A percentile compares a stretch with the other conserved stretches of the same genome.
These are phyloP conservation scores for Lasioglossum baleicum DNA, from an alignment of 1,140 invertebrate genomes.

Conservation along the genomic window DNA sequence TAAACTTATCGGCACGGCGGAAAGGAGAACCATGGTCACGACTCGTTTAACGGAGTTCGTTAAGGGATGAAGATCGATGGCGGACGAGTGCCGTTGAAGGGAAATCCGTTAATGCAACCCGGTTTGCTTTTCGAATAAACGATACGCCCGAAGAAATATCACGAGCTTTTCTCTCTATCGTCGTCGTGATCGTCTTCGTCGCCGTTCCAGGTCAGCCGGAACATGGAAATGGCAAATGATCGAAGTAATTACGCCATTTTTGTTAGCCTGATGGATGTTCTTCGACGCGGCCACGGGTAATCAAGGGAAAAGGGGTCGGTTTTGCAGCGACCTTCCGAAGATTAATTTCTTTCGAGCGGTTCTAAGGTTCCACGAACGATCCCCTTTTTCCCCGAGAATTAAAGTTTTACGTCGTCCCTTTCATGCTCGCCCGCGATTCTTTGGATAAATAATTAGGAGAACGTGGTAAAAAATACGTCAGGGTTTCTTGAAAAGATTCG, in stretches of 20 bases:
- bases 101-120: not conserved
- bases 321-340: not conserved
- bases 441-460: not conserved
- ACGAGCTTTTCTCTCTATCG: not conserved
- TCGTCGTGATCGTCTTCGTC: not conserved
- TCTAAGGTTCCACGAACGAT: not conserved
- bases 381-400: not conserved
- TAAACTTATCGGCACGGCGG: not conserved
- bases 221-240: not conserved
- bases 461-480: too few species aligned
- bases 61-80: conserved; percentile 29
- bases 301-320: not conserved
- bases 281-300: not conserved
- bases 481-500: too few species aligned
- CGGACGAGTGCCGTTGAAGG: conserved; percentile 25
- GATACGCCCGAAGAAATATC: not conserved
- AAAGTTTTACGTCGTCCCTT: not conserved
- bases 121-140: not conserved
- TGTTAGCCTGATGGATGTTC: not conserved
- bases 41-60: conserved; percentile 18
- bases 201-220: not conserved
- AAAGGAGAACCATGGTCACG: not conserved
- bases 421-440: not conserved
- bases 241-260: not conserved
- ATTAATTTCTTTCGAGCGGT: conserved; percentile 1